phyloP scores from a whole-genome alignment of 2,888 invertebrate species.

The Falcaria lacertinaria region DNA sequence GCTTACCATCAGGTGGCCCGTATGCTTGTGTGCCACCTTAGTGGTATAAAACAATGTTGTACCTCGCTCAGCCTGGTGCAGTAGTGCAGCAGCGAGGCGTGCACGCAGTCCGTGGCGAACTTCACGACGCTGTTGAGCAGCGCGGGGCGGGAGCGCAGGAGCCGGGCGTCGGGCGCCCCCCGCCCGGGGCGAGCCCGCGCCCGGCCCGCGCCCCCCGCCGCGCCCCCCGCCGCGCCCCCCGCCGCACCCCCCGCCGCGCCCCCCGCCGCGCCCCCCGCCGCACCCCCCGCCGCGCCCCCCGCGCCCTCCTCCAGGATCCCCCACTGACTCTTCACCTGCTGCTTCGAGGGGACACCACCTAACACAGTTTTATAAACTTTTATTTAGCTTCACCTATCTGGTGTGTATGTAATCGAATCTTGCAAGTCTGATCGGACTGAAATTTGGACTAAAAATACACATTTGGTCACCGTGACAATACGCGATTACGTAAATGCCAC shows the following conservation, averaged over 20 bases:
- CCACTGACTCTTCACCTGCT: constrained; percentile 59
- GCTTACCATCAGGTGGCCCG: too few species aligned
- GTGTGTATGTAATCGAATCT: too few species aligned
- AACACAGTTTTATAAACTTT: too few species aligned
- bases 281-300: too few species aligned
- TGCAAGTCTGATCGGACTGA: too few species aligned
- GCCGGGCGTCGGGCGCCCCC: constrained; percentile 10
- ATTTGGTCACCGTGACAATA: too few species aligned
- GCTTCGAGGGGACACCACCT: constrained; percentile 50
- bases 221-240: constrained; percentile 12
- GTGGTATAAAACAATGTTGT: constrained; percentile 3
- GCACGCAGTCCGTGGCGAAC: constrained; percentile 68
- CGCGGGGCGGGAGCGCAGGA: constrained; percentile 48
- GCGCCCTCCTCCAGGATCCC: constrained; percentile 12
- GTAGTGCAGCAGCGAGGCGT: constrained; percentile 70
- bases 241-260: constrained; percentile 12
- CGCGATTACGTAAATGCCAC: too few species aligned
- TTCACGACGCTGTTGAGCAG: constrained; percentile 58
- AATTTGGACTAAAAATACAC: too few species aligned
- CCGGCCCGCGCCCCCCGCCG: too few species aligned
- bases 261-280: too few species aligned
- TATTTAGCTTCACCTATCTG: too few species aligned
- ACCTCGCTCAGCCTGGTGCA: constrained; percentile 77
- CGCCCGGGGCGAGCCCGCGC: not conserved
- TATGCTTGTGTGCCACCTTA: too few species aligned